Evolutionary conservation across 1,140 invertebrate genomes (phyloP).

Genomic region (Drosophila persimilis): DNA sequence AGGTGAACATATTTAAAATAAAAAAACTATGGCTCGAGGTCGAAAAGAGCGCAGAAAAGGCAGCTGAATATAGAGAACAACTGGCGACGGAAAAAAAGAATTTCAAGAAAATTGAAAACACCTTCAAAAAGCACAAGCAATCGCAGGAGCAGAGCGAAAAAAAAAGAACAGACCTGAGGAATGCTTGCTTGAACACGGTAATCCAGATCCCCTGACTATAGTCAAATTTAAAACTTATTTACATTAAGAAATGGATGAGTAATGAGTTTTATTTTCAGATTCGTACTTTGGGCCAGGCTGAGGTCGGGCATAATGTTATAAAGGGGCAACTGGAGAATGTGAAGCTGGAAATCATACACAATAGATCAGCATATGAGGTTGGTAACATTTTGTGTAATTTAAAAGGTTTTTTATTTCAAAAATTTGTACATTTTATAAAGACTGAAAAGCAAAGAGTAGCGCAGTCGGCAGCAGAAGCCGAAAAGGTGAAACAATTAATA

Average conservation of each 20-base stretch:
- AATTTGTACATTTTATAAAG: constrained; percentile 9
- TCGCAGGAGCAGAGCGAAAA: constrained; percentile 20
- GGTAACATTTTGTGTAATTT: not conserved
- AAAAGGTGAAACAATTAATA: constrained; percentile 38
- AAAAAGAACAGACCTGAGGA: constrained; percentile 21
- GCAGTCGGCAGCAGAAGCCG: constrained; percentile 28
- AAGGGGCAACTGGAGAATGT: constrained; percentile 41
- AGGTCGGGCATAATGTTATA: constrained; percentile 18
- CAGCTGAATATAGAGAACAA: constrained; percentile 9
- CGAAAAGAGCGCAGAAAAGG: constrained; percentile 28
- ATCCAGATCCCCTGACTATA: not conserved
- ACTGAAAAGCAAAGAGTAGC: constrained; percentile 33
- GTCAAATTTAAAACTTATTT: not conserved
- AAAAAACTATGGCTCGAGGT: constrained; percentile 62
- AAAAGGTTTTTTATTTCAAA: not conserved
- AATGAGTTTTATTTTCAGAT: constrained; percentile 18
- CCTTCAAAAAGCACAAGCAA: constrained; percentile 11
- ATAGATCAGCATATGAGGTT: constrained; percentile 52
- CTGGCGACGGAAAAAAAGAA: constrained; percentile 25
- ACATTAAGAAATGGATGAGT: too few relatives aligned
- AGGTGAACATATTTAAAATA: constrained; percentile 52
- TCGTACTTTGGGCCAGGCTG: constrained; percentile 12
- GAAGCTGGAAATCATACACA: constrained; percentile 47
- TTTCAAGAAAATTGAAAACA: constrained; percentile 22
- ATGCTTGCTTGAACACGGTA: constrained; percentile 43